Conservation (phyloP, 2,113 vertebrate genomes). For the Echinops telfairi region DNA sequence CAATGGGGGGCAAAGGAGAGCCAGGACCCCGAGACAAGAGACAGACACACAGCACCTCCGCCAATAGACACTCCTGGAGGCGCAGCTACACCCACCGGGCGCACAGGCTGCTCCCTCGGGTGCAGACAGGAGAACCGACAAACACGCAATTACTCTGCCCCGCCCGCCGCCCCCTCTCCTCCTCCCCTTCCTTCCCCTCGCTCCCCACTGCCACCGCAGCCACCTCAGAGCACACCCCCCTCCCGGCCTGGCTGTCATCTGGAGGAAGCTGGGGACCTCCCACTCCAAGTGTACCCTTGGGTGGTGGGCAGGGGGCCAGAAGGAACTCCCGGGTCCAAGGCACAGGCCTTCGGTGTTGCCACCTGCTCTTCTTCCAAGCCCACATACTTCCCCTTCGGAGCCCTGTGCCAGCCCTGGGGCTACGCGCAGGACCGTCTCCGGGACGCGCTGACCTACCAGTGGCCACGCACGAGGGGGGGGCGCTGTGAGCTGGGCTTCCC, state of each 20-base stretch:
- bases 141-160: slow-evolving; percentile 81
- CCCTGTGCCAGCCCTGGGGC: no score
- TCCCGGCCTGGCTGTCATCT: background rate
- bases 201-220: background rate
- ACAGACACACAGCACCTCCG: slow-evolving; percentile 75
- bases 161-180: slow-evolving; percentile 70
- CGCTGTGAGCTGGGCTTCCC: slow-evolving; percentile 24
- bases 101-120: slow-evolving; percentile 38
- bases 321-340: background rate
- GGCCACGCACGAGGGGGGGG: slow-evolving; percentile 68
- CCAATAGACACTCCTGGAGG: slow-evolving; percentile 72
- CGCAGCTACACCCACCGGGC: slow-evolving; percentile 70
- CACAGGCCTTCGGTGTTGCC: background rate
- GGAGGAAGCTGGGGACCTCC: background rate
- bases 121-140: slow-evolving; percentile 77
- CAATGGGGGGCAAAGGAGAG: slow-evolving; percentile 44
- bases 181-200: background rate
- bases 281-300: background rate
- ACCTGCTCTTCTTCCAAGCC: background rate
- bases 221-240: background rate
- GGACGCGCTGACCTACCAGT: background rate
- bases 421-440: no score
- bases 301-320: background rate
- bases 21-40: slow-evolving; percentile 65
- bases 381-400: no score